phyloP scores from a whole-genome alignment of 2,113 vertebrate species.

The Perca fluviatilis region DNA sequence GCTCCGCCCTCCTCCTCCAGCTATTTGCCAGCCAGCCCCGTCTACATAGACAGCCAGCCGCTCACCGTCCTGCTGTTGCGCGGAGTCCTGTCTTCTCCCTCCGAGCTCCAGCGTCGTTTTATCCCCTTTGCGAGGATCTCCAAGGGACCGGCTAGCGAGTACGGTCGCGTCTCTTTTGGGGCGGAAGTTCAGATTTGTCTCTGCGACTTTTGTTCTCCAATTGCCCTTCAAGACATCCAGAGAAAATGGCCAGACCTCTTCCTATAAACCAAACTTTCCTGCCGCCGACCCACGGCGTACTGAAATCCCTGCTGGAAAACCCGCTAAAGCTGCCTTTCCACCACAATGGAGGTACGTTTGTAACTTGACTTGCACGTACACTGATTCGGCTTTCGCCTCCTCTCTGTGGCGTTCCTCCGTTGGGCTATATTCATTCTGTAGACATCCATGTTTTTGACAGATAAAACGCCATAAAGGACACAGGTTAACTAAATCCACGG shows the following conservation, averaged over 20 bases:
- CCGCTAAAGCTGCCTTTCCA: slow-evolving; percentile 95
- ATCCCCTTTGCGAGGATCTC: slow-evolving; percentile 30
- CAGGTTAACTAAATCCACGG: neutral
- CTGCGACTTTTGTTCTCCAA: slow-evolving; percentile 48
- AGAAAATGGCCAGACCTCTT: slow-evolving; percentile 94
- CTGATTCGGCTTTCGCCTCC: neutral
- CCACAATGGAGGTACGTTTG: slow-evolving; percentile 91
- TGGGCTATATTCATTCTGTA: neutral
- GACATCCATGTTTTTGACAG: slow-evolving; percentile 30
- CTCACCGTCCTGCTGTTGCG: slow-evolving; percentile 54
- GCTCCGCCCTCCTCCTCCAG: slow-evolving; percentile 73
- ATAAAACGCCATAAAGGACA: neutral
- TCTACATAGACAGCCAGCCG: slow-evolving; percentile 44
- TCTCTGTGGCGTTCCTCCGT: neutral
- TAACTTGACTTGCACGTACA: neutral
- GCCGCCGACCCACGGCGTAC: slow-evolving; percentile 95
- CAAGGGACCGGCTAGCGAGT: slow-evolving; percentile 11
- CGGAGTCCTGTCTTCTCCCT: slow-evolving; percentile 39
- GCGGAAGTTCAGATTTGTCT: slow-evolving; percentile 24
- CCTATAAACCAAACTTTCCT: slow-evolving; percentile 91
- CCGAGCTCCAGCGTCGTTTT: slow-evolving; percentile 15
- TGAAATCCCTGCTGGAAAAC: slow-evolving; percentile 97
- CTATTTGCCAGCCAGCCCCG: slow-evolving; percentile 43
- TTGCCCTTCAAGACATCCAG: slow-evolving; percentile 74
- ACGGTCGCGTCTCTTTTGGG: neutral